A percentile compares a stretch with the other conserved stretches of the same genome.
Evolutionary conservation across 2,888 invertebrate species (phyloP).

Genomic region (Leucoma salicis): DNA sequence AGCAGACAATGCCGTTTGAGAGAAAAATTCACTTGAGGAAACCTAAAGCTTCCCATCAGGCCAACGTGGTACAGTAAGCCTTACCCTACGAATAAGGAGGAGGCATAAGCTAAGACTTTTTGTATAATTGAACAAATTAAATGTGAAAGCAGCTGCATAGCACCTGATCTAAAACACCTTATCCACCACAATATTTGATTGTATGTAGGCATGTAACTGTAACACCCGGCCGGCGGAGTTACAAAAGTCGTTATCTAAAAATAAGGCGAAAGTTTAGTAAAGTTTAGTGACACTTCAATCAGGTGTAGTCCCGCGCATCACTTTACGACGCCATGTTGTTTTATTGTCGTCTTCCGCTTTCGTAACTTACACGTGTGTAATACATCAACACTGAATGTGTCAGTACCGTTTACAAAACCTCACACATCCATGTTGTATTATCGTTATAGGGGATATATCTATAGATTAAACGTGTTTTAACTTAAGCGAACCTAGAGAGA

Average conservation of each 20-base stretch:
- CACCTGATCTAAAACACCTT: neutral
- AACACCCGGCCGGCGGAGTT: neutral
- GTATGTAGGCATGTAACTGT: neutral
- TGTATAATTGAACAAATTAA: no score
- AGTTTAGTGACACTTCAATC: constrained; percentile 48
- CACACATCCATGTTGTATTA: neutral
- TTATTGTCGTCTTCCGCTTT: constrained; percentile 59
- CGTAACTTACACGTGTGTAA: constrained; percentile 47
- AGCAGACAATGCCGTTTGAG: no score
- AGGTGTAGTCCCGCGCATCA: constrained; percentile 40
- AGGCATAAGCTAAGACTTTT: no score
- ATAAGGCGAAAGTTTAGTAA: constrained; percentile 25
- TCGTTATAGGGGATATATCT: neutral
- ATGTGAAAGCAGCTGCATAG: neutral
- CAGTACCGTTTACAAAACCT: constrained; percentile 13
- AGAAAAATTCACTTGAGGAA: no score
- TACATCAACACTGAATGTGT: constrained; percentile 35
- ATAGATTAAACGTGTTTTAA: no score
- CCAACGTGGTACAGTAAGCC: no score
- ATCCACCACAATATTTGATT: neutral
- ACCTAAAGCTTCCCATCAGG: no score
- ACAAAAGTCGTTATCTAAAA: constrained; percentile 27
- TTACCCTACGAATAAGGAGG: no score
- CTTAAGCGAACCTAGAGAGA: no score
- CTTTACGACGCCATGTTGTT: constrained; percentile 49